A percentile compares a stretch with the other conserved stretches of the same genome.
These are phyloP conservation scores for Glaucidium brasilianum DNA, from an alignment of 2,113 vertebrate genomes.

Conservation along the genomic window DNA sequence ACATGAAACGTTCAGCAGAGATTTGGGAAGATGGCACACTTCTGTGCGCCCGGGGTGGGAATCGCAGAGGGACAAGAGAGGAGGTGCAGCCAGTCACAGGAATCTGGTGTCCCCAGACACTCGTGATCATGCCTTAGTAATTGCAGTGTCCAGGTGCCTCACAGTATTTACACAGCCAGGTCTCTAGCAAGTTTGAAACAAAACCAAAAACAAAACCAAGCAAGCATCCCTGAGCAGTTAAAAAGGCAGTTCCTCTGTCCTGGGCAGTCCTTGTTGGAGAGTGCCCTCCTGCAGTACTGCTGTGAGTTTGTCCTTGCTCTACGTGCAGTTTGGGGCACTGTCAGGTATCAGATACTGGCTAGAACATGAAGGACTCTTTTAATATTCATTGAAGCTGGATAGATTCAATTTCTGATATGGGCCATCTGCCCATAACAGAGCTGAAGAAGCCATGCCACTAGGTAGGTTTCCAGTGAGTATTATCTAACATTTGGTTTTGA, in stretches of 20 bases:
- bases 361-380: not conserved
- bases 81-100: not conserved
- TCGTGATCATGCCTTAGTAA: not conserved
- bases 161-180: not conserved
- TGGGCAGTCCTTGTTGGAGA: not conserved
- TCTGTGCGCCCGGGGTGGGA: accelerated
- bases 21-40: not conserved
- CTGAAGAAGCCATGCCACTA: not conserved
- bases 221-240: not conserved
- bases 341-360: not conserved
- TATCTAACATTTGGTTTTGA: not conserved
- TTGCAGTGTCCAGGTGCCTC: not conserved
- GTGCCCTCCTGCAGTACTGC: not conserved
- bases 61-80: not conserved
- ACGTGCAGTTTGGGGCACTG: not conserved
- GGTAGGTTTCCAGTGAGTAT: not conserved
- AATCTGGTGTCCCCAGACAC: not conserved
- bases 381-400: not conserved
- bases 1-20: accelerated
- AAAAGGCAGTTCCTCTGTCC: not conserved
- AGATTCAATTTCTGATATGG: not conserved
- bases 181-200: not conserved
- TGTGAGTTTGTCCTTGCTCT: not conserved
- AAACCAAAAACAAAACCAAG: not conserved
- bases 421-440: not conserved